Percentiles rank a stretch among this genome's conserved stretches.
These are phyloP conservation scores for Enteromius anoplus DNA, from an alignment of 2,797 vertebrate species.

Conservation along the genomic window DNA sequence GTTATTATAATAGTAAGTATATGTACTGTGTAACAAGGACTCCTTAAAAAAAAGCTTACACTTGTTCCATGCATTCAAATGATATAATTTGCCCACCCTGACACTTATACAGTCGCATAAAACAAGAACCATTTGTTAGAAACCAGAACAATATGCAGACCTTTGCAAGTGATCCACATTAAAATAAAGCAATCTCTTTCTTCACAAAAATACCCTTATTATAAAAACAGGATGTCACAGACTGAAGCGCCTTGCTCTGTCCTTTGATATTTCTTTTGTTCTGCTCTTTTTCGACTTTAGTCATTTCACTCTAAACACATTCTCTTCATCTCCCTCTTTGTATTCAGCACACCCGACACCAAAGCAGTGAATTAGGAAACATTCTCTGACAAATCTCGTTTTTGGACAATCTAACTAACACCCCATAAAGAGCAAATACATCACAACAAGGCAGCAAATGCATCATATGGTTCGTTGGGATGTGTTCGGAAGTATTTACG, in stretches of 20 bases:
- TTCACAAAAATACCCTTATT: background rate
- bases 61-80: background rate
- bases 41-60: background rate
- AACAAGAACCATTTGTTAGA: background rate
- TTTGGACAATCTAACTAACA: background rate
- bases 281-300: background rate
- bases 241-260: background rate
- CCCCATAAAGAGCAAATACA: background rate
- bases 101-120: background rate
- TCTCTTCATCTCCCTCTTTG: background rate
- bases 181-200: background rate
- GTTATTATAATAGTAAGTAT: too few relatives aligned
- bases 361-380: conserved; percentile 9
- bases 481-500: background rate
- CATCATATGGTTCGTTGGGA: background rate
- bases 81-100: background rate
- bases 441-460: background rate
- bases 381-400: background rate
- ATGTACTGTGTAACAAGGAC: too few relatives aligned
- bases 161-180: background rate
- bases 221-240: too few relatives aligned
- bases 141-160: background rate
- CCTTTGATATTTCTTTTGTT: conserved; percentile 18
- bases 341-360: background rate
- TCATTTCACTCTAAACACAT: background rate